Evolutionary conservation across 2,113 vertebrate species (phyloP), one percentile per base, ranked within the genome.

Genomic region (Patagioenas fasciata): DNA sequence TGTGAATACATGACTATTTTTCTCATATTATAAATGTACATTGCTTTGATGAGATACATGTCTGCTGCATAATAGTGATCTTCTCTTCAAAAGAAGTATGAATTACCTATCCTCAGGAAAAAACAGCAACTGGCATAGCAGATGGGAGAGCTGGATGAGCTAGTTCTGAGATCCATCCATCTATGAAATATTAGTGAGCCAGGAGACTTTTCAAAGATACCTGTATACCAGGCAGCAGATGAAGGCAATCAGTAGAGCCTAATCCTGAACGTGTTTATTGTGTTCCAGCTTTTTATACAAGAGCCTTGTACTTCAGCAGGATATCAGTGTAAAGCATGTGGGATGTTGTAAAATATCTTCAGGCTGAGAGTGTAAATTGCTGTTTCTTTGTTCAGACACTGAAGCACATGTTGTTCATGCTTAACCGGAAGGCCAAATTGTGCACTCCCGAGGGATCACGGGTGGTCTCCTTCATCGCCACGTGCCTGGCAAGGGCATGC

Each of bases 341-440:
- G 19, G 13, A 12, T 50, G 15, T 26, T 81, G 48, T 47, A 70
- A 93, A 69, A 54, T 31, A 81, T 10, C 50, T 60, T 16, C 40
- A 65, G 21, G 9, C 13, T 17, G 17, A 26, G 28, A 18, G 2
- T 16, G 67, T 19, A 81, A 86, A 64, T 36, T 18, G 23, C 9
- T 38, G 84, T 72, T 77, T 48, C 8, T 80, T 70, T 79, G 50
- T 81, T 70, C 25, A 13, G 14, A 14, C 10, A 34, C 53, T 19
- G n/a, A 87, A 42, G 36, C 36, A 57, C 80, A 29, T 15, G 40
- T 10, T 62, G 25, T 47, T 80, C 17, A 13, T 1, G 1, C 97
- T 97, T 91, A 98, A 98, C 98, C 97, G 97, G 82, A 98, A 98
- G 50, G 86, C 79, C 29, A 80, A 11, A 56, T 98, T 98, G 67